Conservation (phyloP, 2,888 invertebrate genomes). For the Synergus gifuensis region DNA sequence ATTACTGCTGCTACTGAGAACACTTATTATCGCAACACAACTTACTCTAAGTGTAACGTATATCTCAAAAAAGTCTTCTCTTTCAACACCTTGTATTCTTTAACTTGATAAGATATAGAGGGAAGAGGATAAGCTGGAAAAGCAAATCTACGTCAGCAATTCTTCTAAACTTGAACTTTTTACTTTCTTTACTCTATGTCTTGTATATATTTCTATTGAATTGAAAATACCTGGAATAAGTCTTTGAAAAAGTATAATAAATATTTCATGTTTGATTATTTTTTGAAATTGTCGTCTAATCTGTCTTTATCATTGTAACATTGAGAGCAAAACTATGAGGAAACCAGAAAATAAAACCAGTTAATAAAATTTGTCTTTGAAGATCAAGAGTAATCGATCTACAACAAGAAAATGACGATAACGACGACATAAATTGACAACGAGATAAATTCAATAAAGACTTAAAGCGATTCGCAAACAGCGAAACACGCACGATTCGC, state of each 20-base stretch:
- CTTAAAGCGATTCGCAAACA: conserved; percentile 19
- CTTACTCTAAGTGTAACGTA: not conserved
- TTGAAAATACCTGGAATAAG: not conserved
- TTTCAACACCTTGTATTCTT: conserved; percentile 9
- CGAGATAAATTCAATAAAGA: conserved; percentile 38
- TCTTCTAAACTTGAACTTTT: not conserved
- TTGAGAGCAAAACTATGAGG: not conserved
- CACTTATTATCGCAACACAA: conserved; percentile 9
- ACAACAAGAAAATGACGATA: conserved; percentile 32
- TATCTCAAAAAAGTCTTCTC: conserved; percentile 1
- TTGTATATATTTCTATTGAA: not conserved
- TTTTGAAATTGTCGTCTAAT: not conserved
- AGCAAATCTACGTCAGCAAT: conserved; percentile 35
- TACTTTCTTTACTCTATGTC: not conserved
- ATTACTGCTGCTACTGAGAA: not conserved
- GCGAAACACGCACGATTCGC: conserved; percentile 23
- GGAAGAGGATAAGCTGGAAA: conserved; percentile 21
- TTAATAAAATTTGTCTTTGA: conserved; percentile 21
- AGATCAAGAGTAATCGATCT: conserved; percentile 35
- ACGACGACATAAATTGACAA: conserved; percentile 24
- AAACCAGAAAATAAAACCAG: not conserved
- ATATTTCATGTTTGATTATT: not conserved
- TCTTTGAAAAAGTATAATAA: not conserved
- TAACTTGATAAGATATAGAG: conserved; percentile 6
- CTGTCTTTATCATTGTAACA: not conserved